phyloP scores from a whole-genome alignment of 2,113 vertebrate species.

The Pseudorhombus dupliciocellatus region DNA sequence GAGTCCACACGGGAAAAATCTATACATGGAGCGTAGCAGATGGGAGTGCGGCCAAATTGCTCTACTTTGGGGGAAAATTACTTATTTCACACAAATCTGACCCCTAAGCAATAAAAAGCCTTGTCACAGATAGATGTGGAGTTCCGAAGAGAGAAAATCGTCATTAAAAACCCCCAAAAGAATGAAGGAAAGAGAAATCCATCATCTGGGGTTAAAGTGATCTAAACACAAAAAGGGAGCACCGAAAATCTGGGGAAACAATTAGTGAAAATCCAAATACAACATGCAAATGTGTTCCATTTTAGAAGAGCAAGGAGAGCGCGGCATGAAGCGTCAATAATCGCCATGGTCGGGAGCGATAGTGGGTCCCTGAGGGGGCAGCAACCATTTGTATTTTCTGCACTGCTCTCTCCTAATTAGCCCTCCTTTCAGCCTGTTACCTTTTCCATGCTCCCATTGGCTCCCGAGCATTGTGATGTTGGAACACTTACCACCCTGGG shows the following conservation, averaged over 20 bases:
- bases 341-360: conserved; percentile 71
- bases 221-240: neutral
- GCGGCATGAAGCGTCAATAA: conserved; percentile 78
- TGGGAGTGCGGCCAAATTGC: conserved; percentile 82
- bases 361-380: conserved; percentile 61
- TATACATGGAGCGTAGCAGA: conserved; percentile 82
- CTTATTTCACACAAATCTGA: conserved; percentile 84
- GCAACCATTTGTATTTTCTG: conserved; percentile 75
- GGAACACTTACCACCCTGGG: conserved; percentile 71
- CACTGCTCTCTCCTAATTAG: conserved; percentile 79
- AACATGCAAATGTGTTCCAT: conserved; percentile 72
- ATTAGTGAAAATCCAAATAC: conserved; percentile 61
- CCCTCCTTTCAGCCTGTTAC: conserved; percentile 78
- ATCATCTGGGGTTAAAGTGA: conserved; percentile 44
- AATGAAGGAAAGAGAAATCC: conserved; percentile 20
- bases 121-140: conserved; percentile 23
- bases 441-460: conserved; percentile 72
- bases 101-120: conserved; percentile 73
- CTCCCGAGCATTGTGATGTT: conserved; percentile 72
- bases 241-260: conserved; percentile 63
- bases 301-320: conserved; percentile 65
- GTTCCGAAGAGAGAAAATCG: neutral
- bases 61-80: conserved; percentile 83
- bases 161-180: neutral
- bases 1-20: conserved; percentile 84